phyloP scores from a whole-genome alignment of 2,113 vertebrate species.

The Dicrurus megarhynchus region DNA sequence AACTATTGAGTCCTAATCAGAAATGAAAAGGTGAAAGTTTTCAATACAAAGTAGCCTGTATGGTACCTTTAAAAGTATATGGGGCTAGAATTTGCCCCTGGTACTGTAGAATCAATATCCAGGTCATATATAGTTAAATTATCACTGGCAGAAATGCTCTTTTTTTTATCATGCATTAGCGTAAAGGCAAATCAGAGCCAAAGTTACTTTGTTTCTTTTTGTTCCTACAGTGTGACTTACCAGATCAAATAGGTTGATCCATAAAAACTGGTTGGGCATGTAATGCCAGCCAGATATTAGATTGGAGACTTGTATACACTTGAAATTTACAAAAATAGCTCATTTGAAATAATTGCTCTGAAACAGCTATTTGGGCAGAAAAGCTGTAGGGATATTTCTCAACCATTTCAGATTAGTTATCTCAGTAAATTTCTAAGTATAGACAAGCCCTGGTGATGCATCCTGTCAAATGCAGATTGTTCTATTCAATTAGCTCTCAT shows the following conservation, averaged over 20 bases:
- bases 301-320: slow-evolving; percentile 48
- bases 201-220: background rate
- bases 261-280: slow-evolving; percentile 3
- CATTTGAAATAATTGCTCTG: slow-evolving; percentile 55
- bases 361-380: slow-evolving; percentile 43
- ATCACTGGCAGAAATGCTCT: background rate
- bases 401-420: slow-evolving; percentile 46
- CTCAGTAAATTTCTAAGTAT: slow-evolving; percentile 52
- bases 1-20: background rate
- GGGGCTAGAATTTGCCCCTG: background rate
- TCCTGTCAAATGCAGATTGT: slow-evolving; percentile 19
- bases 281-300: slow-evolving; percentile 25
- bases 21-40: background rate
- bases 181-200: background rate
- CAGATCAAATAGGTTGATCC: slow-evolving; percentile 7
- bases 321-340: slow-evolving; percentile 63
- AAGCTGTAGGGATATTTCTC: slow-evolving; percentile 60
- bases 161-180: background rate
- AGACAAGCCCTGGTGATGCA: slow-evolving; percentile 4
- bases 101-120: background rate
- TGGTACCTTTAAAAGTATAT: background rate
- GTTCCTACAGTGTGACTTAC: background rate
- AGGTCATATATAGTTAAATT: background rate
- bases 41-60: background rate
- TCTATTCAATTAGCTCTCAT: slow-evolving; percentile 49